Base-by-base conservation (phyloP, 2,113 vertebrate species). In the Neodon shergylaensis region DNA sequence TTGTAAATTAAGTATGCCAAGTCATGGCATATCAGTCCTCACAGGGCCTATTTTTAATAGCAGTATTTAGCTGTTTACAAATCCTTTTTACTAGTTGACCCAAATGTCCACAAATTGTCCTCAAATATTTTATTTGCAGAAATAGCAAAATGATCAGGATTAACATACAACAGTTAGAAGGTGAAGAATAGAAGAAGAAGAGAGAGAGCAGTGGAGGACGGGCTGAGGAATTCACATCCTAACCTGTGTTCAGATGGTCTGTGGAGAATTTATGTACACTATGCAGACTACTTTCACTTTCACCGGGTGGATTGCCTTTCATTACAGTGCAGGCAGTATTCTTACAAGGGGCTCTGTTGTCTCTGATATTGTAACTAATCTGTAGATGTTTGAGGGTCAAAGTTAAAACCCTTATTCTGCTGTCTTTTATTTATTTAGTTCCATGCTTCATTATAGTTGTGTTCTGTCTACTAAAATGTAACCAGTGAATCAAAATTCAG, bases 221-320 rank as follows among this genome's bases (percentile, higher is more conserved):
- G 77, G n/a, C 47, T 74, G 79, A 68, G 65, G 36, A 13, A 93
- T 79, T 86, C 88, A 66, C 11, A 90, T 91, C 65, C 63, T 83
- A 90, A 81, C 33, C 49, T 81, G n/a, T 33, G 78, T 54, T 36
- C 52, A 89, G 2, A 1, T 11, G 83, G 8, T 49, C 84, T 82
- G 61, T 83, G 42, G 81, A 88, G 74, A 95, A 95, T 87, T 90
- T 96, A 87, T 93, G 44, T 52, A 72, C 74, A 49, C n/a, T 90
- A 5, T 44, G 91, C 42, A 88, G 74, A 92, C 42, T 70, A 49
- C 79, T 95, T 92, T 92, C 28, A 79, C 84, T 92, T 78, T 92
- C 84, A 95, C 73, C 74, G 22, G 86, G 90, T 79, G 74, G 22
- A 36, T 49, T 8, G 36, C 16, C 31, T 82, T 78, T 89, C 54